A percentile compares a stretch with the other conserved stretches of the same genome.
Evolutionary conservation across 1,140 invertebrate genomes (phyloP).

Genomic region (Drosophila pseudoobscura): DNA sequence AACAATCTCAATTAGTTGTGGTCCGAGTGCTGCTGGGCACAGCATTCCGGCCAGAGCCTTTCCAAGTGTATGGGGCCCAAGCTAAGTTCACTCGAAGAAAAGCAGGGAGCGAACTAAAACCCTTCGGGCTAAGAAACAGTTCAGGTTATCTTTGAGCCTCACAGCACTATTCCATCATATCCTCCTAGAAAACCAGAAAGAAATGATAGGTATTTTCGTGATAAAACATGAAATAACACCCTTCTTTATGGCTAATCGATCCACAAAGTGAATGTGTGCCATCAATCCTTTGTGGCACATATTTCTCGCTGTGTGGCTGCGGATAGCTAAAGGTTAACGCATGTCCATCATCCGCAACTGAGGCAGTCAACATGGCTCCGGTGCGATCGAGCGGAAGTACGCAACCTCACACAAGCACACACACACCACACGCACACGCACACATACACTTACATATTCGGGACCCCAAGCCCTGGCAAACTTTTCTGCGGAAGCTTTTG

Average conservation of each 20-base stretch:
- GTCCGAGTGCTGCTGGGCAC: conserved; percentile 28
- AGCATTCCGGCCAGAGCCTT: conserved; percentile 20
- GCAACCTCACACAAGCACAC: background rate
- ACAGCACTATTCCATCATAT: no score
- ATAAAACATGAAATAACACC: no score
- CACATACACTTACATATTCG: background rate
- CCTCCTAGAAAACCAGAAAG: no score
- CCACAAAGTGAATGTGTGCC: background rate
- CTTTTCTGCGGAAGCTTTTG: conserved; percentile 33
- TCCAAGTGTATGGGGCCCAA: background rate
- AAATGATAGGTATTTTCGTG: no score
- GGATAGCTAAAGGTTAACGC: conserved; percentile 14
- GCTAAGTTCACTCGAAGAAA: background rate
- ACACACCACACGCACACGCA: background rate
- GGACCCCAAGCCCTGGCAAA: conserved; percentile 24
- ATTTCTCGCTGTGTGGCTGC: conserved; percentile 22
- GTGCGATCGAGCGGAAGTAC: conserved; percentile 62
- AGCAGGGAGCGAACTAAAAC: no score
- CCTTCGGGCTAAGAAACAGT: no score
- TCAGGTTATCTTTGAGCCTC: no score
- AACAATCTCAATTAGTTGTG: conserved; percentile 50
- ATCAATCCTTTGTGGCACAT: background rate
- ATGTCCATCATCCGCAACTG: conserved; percentile 30
- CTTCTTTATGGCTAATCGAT: background rate
- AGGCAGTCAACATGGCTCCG: conserved; percentile 20